Evolutionary conservation across 2,888 invertebrate genomes (phyloP), one percentile per base, ranked within the genome.

Genomic region (Nezara viridula): DNA sequence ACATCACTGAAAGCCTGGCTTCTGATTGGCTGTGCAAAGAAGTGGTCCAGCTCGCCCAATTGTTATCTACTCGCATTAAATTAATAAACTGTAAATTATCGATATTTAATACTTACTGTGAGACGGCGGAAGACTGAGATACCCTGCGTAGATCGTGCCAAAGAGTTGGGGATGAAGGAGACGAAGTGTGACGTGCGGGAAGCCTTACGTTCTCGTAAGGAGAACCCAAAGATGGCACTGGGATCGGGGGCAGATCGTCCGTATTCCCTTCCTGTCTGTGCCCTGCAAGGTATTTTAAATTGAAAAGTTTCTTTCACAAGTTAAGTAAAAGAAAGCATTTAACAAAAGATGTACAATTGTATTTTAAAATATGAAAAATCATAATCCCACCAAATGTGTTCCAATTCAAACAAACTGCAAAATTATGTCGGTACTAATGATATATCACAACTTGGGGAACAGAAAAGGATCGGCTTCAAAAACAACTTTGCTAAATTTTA

Each of bases 161-260:
- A 66, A 91, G 91, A 52, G 91, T 91, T 16, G 91, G 91, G 2
- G 91, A 91, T 19, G 90, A 90, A 24, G 90, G 89, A 24, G 91
- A 91, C 24, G 90, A 90, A 85, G 90, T 88, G 88, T 91, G 91
- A 85, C 93, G 92, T 9, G 60, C 66, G 40, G 88, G 52, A 10
- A 88, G 44, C 88, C 94, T 93, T 77, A 95, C 95, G 91, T 95
- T 95, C 91, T 95, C 95, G 92, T 95, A 95, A 27, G 95, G 95
- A 92, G 95, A 95, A 89, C 95, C 95, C 92, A 95, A 93, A 91
- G 94, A 93, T 89, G 93, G 93, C 44, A 95, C 94, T 47, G 96
- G 95, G 92, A 96, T 95, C 7, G 95, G 95, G n/a, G 96, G 96
- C 90, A 95, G 93, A 86, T 94, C 94, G 89, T 91, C 91, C 19